These are phyloP conservation scores for Daktulosphaira vitifoliae DNA, from an alignment of 1,140 invertebrate genomes.

Conservation along the genomic window DNA sequence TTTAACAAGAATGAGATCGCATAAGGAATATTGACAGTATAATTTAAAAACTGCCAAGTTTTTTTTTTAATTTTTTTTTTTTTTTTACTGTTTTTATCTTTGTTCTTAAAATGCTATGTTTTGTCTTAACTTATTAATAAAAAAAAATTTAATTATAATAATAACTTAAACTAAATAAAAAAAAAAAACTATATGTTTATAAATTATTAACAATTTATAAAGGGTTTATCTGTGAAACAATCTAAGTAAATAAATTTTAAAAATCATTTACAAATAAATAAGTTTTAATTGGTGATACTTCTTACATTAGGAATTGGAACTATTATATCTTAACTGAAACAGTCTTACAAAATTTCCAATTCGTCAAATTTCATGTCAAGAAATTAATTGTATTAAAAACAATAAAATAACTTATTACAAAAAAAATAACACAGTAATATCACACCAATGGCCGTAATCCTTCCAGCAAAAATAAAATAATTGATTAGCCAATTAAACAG, in stretches of 20 bases:
- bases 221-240: conserved; percentile 16
- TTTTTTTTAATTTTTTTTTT: conserved; percentile 2
- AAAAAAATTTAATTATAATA: not conserved
- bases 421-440: conserved; percentile 33
- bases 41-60: conserved; percentile 1
- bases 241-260: conserved; percentile 26
- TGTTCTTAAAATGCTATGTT: not conserved
- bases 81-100: conserved; percentile 1
- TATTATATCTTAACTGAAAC: conserved; percentile 17
- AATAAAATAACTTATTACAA: conserved; percentile 29
- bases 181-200: conserved; percentile 21
- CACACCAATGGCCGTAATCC: conserved; percentile 16
- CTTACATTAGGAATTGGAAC: conserved; percentile 13
- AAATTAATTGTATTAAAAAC: conserved; percentile 12
- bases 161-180: conserved; percentile 9
- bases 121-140: conserved; percentile 6
- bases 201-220: conserved; percentile 19
- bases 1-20: conserved; percentile 27
- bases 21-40: conserved; percentile 23
- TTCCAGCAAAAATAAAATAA: not conserved
- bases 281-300: conserved; percentile 6
- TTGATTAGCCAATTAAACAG: conserved; percentile 14
- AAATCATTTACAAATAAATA: not conserved
- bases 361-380: not conserved
- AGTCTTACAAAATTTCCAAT: conserved; percentile 28